A percentile compares a stretch with the other conserved stretches of the same genome.
phyloP scores from a whole-genome alignment of 1,140 invertebrate species.

The Dendrolimus kikuchii region DNA sequence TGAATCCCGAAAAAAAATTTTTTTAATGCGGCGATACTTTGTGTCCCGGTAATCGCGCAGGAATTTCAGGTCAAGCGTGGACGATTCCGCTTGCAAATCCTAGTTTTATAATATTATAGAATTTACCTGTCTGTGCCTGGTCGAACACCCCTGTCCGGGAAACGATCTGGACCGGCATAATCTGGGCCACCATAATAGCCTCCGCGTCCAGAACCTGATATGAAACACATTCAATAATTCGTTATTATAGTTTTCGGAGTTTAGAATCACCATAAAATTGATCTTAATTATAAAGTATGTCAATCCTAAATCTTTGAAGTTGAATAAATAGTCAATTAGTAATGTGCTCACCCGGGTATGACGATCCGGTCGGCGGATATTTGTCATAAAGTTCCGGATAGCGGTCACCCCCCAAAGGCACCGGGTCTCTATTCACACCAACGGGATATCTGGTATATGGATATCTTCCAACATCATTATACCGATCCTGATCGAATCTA shows the following conservation, averaged over 20 bases:
- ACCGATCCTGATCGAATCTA: constrained; percentile 56
- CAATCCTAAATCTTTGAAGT: not conserved
- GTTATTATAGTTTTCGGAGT: not conserved
- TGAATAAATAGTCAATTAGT: not conserved
- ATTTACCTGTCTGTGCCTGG: constrained; percentile 50
- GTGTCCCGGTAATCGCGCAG: too few species aligned
- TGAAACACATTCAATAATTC: constrained; percentile 4
- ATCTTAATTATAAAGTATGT: too few species aligned
- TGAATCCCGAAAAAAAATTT: too few species aligned
- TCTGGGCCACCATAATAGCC: constrained; percentile 51
- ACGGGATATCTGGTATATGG: constrained; percentile 62
- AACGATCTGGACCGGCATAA: constrained; percentile 41
- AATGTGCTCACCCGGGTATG: constrained; percentile 56
- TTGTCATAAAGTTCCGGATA: constrained; percentile 65
- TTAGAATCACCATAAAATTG: too few species aligned
- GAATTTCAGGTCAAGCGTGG: too few species aligned
- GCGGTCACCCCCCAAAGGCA: constrained; percentile 59
- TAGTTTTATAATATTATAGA: too few species aligned
- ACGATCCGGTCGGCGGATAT: constrained; percentile 68
- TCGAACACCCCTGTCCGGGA: constrained; percentile 49
- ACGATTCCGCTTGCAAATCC: too few species aligned
- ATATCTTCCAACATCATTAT: constrained; percentile 61
- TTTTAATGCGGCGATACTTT: too few species aligned
- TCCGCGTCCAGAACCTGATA: constrained; percentile 54
- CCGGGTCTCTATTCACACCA: constrained; percentile 60